Conservation (phyloP, 2,888 invertebrate genomes). For the Drosophila sordidula region DNA sequence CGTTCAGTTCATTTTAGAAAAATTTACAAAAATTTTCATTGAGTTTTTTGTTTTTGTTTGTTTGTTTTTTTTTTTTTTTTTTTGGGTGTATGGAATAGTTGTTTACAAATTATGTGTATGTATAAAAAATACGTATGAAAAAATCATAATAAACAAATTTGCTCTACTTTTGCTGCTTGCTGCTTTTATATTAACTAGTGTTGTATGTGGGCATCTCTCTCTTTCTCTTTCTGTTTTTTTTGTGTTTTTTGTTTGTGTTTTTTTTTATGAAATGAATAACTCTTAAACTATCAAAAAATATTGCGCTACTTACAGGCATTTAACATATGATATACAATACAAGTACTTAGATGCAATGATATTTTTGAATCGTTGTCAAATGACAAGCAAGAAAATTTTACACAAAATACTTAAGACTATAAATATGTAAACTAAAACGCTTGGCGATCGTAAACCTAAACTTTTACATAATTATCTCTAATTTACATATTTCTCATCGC, state of each 20-base stretch:
- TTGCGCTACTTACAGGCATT: conserved; percentile 57
- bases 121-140: conserved; percentile 33
- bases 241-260: neutral
- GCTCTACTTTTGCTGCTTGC: conserved; percentile 48
- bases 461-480: conserved; percentile 59
- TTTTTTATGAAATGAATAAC: conserved; percentile 24
- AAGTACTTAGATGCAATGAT: conserved; percentile 19
- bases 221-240: conserved; percentile 1
- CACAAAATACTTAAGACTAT: conserved; percentile 35
- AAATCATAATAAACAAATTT: conserved; percentile 44
- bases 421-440: conserved; percentile 71
- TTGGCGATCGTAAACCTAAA: conserved; percentile 67
- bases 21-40: conserved; percentile 79
- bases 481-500: conserved; percentile 60
- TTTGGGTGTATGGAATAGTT: conserved; percentile 30
- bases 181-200: conserved; percentile 52
- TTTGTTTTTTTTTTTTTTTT: conserved; percentile 17
- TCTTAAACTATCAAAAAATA: conserved; percentile 34
- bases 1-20: conserved; percentile 63
- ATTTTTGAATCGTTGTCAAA: conserved; percentile 18
- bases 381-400: conserved; percentile 30
- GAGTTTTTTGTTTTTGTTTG: conserved; percentile 44
- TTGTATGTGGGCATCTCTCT: conserved; percentile 18
- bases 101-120: conserved; percentile 42
- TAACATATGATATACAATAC: conserved; percentile 26